Evolutionary conservation across 2,113 vertebrate species (phyloP).

Genomic region (Tetraodon nigroviridis): DNA sequence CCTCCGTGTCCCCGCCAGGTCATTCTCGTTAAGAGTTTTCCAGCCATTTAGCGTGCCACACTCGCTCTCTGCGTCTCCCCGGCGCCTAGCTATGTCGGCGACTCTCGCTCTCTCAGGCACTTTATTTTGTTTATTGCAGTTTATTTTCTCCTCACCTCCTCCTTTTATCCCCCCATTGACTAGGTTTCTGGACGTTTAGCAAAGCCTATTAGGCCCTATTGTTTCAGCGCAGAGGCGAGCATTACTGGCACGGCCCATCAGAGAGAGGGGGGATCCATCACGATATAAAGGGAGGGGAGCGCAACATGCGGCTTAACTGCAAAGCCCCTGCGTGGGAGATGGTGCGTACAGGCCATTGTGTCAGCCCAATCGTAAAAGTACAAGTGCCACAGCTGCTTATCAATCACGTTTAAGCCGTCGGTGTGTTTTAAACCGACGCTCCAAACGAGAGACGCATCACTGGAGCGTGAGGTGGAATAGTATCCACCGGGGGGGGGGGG

Average conservation of each 20-base stretch:
- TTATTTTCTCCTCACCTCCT: neutral
- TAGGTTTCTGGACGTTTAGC: constrained; percentile 39
- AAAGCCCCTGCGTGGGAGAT: constrained; percentile 1
- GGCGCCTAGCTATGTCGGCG: constrained; percentile 1
- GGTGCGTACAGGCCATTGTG: constrained; percentile 23
- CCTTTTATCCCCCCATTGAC: constrained; percentile 17
- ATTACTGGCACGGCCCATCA: constrained; percentile 34
- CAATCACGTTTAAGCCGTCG: constrained; percentile 40
- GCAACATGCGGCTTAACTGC: constrained; percentile 2
- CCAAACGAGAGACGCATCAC: constrained; percentile 15
- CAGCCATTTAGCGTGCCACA: constrained; percentile 29
- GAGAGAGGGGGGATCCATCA: constrained; percentile 41
- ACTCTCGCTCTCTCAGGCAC: neutral
- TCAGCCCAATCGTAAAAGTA: constrained; percentile 20
- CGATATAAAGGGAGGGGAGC: constrained; percentile 24
- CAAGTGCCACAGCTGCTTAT: constrained; percentile 21
- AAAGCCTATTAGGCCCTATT: constrained; percentile 49
- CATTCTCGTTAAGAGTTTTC: constrained; percentile 43
- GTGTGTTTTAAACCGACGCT: constrained; percentile 18
- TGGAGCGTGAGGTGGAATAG: constrained; percentile 16
- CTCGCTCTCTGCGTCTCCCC: neutral
- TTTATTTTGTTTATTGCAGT: constrained; percentile 13
- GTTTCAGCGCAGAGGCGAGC: constrained; percentile 37
- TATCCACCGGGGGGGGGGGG: constrained; percentile 6
- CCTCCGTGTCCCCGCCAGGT: constrained; percentile 39